Percentiles rank a stretch among this genome's conserved stretches.
phyloP scores from a whole-genome alignment of 2,113 vertebrate genomes.

The Syrrhaptes paradoxus region DNA sequence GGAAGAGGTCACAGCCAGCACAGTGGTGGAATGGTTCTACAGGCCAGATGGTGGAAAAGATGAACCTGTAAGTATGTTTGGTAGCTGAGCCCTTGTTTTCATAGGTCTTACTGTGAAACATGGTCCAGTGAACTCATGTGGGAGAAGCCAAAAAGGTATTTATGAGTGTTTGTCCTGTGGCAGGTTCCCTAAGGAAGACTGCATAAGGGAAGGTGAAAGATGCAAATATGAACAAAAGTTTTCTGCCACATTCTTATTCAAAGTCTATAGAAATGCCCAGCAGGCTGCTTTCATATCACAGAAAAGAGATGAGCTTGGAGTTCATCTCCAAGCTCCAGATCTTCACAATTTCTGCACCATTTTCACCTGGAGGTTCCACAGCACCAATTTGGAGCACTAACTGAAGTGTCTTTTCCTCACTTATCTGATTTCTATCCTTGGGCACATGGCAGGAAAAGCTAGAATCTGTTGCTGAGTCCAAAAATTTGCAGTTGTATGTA shows the following conservation, averaged over 20 bases:
- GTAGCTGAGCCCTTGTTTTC: neutral
- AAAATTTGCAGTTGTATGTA: neutral
- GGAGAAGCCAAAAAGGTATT: neutral
- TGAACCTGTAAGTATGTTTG: slow-evolving; percentile 78
- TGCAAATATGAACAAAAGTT: neutral
- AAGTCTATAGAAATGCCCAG: neutral
- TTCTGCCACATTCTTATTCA: neutral
- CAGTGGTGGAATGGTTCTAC: slow-evolving; percentile 90
- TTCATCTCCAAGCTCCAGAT: neutral
- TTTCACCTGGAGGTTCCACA: neutral
- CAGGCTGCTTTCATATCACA: neutral
- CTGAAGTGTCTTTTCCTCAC: neutral
- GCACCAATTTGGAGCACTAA: neutral
- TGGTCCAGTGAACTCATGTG: neutral
- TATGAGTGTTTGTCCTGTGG: neutral
- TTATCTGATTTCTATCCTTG: neutral
- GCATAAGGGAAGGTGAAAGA: neutral
- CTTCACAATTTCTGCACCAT: neutral
- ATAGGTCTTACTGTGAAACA: neutral
- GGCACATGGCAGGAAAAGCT: neutral
- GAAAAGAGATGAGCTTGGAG: neutral
- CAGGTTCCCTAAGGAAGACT: neutral
- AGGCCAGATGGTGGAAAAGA: slow-evolving; percentile 65
- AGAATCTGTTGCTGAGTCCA: neutral
- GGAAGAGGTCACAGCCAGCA: slow-evolving; percentile 87